Evolutionary conservation across 2,797 vertebrate genomes (phyloP), one percentile per base, ranked within the genome.

Genomic region (Sebastes nivosus): DNA sequence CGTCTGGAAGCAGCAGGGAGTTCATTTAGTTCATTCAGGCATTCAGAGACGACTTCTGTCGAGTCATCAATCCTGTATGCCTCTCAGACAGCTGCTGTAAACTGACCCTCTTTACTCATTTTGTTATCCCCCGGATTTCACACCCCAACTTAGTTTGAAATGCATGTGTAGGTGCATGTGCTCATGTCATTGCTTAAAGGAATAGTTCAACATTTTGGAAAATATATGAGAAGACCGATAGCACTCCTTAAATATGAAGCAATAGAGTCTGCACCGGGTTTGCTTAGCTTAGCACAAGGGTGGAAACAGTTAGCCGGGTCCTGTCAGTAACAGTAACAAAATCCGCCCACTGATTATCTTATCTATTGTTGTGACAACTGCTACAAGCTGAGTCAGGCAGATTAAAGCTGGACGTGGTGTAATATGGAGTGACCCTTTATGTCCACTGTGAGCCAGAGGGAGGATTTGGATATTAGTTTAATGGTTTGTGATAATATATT

Each of bases 11-110:
- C 69, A 70, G 54, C 63, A 6, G 75, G 66, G 82, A 79, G 68
- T 76, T 82, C 2, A 74, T 88, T 90, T 72, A 8, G 86, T 70
- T 72, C 80, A 57, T 59, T 82, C 78, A 73, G 84, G 80, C 90
- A 78, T 25, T 75, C 55, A 12, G 72, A 75, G 80, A 14, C 10
- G 8, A 77, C 85, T 85, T 85, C 64, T 92, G 87, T 71, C 27
- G 70, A 88, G 70, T 89, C 89, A 86, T 86, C 80, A 80, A 42
- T 73, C 82, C 78, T 24, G 55, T 76, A 2, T 20, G 85, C 38
- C 60, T 80, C 69, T 72, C 72, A 68, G 81, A 91, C 90, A 93
- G 90, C 92, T 89, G 85, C 67, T 84, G 86, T 83, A 88, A 90
- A 73, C 72, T 1, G 63, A 92, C 54, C 74, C 86, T 72, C 80